Conservation (phyloP, 2,113 vertebrate species). For the Corydoras maculifer region DNA sequence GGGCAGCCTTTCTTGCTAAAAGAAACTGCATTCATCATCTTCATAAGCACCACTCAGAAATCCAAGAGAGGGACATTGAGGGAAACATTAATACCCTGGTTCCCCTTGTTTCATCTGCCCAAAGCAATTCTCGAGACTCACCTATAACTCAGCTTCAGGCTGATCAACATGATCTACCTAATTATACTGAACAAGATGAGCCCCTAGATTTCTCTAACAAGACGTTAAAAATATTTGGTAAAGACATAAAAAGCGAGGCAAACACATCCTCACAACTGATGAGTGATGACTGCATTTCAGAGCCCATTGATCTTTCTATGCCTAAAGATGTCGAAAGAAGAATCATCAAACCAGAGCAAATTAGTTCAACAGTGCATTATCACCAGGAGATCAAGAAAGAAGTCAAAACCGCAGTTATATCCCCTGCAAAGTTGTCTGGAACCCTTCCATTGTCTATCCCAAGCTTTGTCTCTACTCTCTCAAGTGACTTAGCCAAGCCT, state of each 20-base stretch:
- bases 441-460: slow-evolving; percentile 35
- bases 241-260: slow-evolving; percentile 76
- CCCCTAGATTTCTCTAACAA: slow-evolving; percentile 92
- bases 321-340: slow-evolving; percentile 74
- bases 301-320: slow-evolving; percentile 94
- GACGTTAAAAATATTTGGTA: slow-evolving; percentile 53
- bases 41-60: slow-evolving; percentile 88
- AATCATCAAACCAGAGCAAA: slow-evolving; percentile 51
- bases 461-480: slow-evolving; percentile 40
- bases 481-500: slow-evolving; percentile 62
- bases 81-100: slow-evolving; percentile 75
- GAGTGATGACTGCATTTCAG: slow-evolving; percentile 68
- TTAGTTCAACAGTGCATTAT: not conserved
- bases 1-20: slow-evolving; percentile 84
- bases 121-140: slow-evolving; percentile 44
- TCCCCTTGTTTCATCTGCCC: slow-evolving; percentile 44
- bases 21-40: slow-evolving; percentile 94
- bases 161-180: slow-evolving; percentile 71
- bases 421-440: slow-evolving; percentile 30
- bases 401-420: slow-evolving; percentile 51
- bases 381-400: slow-evolving; percentile 62
- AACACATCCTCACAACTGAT: slow-evolving; percentile 47
- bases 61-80: slow-evolving; percentile 88
- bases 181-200: slow-evolving; percentile 77
- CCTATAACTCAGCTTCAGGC: slow-evolving; percentile 46